Evolutionary conservation across 2,888 invertebrate genomes (phyloP), one percentile per base, ranked within the genome.

Genomic region (Piscicola geometra): DNA sequence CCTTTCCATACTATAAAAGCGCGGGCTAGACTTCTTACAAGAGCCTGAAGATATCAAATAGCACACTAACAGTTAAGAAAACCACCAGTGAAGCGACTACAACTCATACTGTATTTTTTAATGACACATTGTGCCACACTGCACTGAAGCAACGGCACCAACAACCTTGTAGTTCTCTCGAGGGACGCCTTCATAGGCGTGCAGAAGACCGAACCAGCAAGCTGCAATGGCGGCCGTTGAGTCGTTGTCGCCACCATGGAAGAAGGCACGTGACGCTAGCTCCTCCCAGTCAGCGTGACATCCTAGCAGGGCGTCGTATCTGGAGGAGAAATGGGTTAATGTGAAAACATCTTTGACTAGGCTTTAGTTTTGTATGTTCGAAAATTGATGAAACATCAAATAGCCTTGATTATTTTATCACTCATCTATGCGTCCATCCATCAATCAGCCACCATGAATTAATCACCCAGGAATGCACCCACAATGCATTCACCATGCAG

Each of bases 161-260:
- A 5, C 5, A 41, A 83, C 83, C 80, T 81, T 75, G 76, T 84
- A 81, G 76, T 84, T 82, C 2, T 69, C 60, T 12, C 78, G 76
- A 1, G 83, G 82, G 1, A 85, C 84, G n/a, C 82, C 82, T 32
- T 81, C 21, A 73, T 81, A 82, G 18, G 84, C 85, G 78, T 81
- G 81, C 75, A 82, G 76, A 18, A 83, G 83, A 0, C 84, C 85
- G 79, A 81, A 85, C 76, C 83, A 83, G 60, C 82, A 81, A 12
- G 80, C 83, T 30, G 85, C 84, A 28, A 85, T 84, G 15, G 81
- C 81, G 0, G 84, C 85, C 2, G 85, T 85, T 71, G 83, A 83
- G 79, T 85, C 85, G 79, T 81, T 84, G 79, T 85, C 84, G 0
- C 85, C 85, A 3, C 81, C 80, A 78, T 85, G 85, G 52, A 85